A percentile compares a stretch with the other conserved stretches of the same genome.
Conservation (phyloP, 1,140 invertebrate genomes). For the Papilio glaucus region DNA sequence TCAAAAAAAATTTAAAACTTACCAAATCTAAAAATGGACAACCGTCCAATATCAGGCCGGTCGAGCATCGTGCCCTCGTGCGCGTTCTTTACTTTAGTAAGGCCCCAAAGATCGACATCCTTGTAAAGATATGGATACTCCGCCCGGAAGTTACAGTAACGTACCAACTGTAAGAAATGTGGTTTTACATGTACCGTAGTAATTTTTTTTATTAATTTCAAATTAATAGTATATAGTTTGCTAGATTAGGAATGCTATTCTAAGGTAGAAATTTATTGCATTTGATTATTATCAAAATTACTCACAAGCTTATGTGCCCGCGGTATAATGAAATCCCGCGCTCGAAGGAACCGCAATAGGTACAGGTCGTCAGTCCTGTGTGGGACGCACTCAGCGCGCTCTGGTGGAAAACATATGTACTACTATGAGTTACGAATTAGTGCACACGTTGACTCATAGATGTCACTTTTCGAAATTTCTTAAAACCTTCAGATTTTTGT, state of each 20-base stretch:
- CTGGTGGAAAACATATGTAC: slow-evolving; percentile 70
- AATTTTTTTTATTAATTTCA: no score
- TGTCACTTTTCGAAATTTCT: background rate
- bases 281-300: slow-evolving; percentile 15
- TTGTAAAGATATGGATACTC: slow-evolving; percentile 87
- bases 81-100: slow-evolving; percentile 86
- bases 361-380: slow-evolving; percentile 91
- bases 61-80: slow-evolving; percentile 87
- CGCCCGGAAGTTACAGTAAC: slow-evolving; percentile 89
- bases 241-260: no score
- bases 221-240: no score
- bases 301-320: slow-evolving; percentile 90
- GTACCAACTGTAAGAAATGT: slow-evolving; percentile 87
- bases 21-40: slow-evolving; percentile 69
- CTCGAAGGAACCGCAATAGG: slow-evolving; percentile 91
- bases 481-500: background rate
- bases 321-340: slow-evolving; percentile 87
- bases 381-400: slow-evolving; percentile 88
- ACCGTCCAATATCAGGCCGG: slow-evolving; percentile 74
- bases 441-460: background rate
- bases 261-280: background rate
- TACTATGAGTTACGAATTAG: background rate
- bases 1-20: slow-evolving; percentile 37
- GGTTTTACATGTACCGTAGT: no score
- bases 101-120: slow-evolving; percentile 86